These are phyloP conservation scores for Eleutherodactylus coqui DNA, from an alignment of 2,797 vertebrate species.

Conservation along the genomic window DNA sequence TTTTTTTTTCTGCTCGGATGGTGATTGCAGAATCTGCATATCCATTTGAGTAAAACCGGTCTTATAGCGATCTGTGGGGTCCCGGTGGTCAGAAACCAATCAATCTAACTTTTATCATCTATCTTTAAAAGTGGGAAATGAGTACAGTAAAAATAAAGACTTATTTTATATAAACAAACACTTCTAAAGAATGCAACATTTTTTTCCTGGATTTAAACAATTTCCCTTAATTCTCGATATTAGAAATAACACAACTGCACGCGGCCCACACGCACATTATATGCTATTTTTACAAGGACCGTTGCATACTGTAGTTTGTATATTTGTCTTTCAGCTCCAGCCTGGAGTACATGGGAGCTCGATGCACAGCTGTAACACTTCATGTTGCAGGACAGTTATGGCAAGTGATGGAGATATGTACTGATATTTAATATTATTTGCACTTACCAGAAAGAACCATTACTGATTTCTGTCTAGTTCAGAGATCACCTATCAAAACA, in stretches of 20 bases:
- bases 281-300: conserved; percentile 4
- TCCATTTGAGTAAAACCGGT: too few species aligned
- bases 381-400: conserved; percentile 45
- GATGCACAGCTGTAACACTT: conserved; percentile 44
- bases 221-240: not conserved
- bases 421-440: conserved; percentile 37
- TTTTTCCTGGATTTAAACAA: conserved; percentile 2
- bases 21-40: too few species aligned
- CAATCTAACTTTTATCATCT: too few species aligned
- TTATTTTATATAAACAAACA: not conserved
- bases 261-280: not conserved
- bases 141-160: not conserved
- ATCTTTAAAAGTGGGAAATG: too few species aligned
- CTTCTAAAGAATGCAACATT: not conserved
- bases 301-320: not conserved
- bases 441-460: conserved; percentile 28
- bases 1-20: too few species aligned
- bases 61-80: too few species aligned
- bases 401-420: conserved; percentile 42
- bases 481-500: conserved; percentile 44
- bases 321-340: conserved; percentile 16
- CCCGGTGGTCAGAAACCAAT: too few species aligned
- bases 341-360: conserved; percentile 18
- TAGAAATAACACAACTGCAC: not conserved
- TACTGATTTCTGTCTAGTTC: conserved; percentile 35